Conservation (phyloP, 1,140 invertebrate genomes). For the Platorchestia sp. region DNA sequence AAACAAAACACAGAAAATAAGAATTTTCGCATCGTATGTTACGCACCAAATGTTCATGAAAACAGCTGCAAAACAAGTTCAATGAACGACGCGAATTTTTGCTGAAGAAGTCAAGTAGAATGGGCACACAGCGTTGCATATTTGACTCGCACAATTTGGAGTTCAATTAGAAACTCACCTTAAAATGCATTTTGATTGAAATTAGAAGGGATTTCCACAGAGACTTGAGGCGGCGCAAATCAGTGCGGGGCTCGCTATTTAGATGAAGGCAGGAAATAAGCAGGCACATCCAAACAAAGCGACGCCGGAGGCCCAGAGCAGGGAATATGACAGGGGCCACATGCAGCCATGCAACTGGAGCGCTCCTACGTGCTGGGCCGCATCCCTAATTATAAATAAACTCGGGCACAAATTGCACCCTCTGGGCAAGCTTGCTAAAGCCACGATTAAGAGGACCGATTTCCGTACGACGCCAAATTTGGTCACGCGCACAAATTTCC, state of each 20-base stretch:
- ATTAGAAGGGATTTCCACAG: background rate
- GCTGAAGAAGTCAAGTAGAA: background rate
- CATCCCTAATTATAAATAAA: background rate
- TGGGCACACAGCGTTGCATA: background rate
- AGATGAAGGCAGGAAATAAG: background rate
- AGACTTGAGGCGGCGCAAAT: background rate
- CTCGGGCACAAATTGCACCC: background rate
- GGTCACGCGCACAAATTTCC: background rate
- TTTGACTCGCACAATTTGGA: too few species aligned
- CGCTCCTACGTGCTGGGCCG: background rate
- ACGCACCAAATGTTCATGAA: background rate
- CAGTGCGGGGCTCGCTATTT: background rate
- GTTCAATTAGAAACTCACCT: too few species aligned
- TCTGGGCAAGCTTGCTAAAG: background rate
- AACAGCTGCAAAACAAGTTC: background rate
- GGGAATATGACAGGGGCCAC: background rate
- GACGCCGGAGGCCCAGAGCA: too few species aligned
- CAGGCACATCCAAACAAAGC: background rate
- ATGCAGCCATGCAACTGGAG: background rate
- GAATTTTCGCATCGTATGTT: background rate
- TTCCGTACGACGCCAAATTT: background rate
- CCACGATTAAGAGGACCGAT: background rate
- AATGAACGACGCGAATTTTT: background rate
- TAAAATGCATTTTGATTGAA: background rate
- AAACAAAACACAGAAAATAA: background rate